These are phyloP conservation scores for Hyposmocoma kahamanoa DNA, from an alignment of 1,140 invertebrate genomes.

Conservation along the genomic window DNA sequence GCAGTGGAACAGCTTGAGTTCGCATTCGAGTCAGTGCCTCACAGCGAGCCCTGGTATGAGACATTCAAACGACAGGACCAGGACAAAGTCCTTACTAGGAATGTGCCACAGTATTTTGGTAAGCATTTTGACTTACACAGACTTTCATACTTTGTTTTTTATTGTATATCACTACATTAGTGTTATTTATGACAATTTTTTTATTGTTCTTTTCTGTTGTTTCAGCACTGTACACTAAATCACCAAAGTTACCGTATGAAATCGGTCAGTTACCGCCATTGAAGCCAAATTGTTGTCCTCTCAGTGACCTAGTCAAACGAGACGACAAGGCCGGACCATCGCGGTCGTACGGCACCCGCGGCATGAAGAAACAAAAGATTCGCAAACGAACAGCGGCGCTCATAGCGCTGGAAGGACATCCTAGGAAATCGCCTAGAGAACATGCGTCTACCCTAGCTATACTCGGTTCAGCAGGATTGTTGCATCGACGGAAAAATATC, in stretches of 20 bases:
- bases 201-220: too few species aligned
- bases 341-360: conserved; percentile 59
- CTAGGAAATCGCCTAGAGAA: conserved; percentile 88
- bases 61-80: conserved; percentile 84
- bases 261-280: conserved; percentile 77
- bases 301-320: conserved; percentile 50
- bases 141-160: too few species aligned
- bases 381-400: conserved; percentile 44
- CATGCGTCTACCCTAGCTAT: conserved; percentile 89
- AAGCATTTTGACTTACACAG: too few species aligned
- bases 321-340: conserved; percentile 56
- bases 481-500: conserved; percentile 71
- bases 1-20: conserved; percentile 80
- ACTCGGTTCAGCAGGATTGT: conserved; percentile 77
- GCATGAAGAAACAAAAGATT: conserved; percentile 60
- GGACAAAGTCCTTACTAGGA: conserved; percentile 74
- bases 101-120: conserved; percentile 68
- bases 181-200: too few species aligned
- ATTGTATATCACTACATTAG: too few species aligned
- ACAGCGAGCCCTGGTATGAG: conserved; percentile 84
- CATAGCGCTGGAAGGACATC: conserved; percentile 73
- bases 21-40: conserved; percentile 83
- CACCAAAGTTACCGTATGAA: conserved; percentile 85
- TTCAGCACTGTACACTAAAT: conserved; percentile 69
- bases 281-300: conserved; percentile 72